Evolutionary conservation across 2,797 vertebrate species (phyloP), one percentile per base, ranked within the genome.

Genomic region (Acrossocheilus fasciatus): DNA sequence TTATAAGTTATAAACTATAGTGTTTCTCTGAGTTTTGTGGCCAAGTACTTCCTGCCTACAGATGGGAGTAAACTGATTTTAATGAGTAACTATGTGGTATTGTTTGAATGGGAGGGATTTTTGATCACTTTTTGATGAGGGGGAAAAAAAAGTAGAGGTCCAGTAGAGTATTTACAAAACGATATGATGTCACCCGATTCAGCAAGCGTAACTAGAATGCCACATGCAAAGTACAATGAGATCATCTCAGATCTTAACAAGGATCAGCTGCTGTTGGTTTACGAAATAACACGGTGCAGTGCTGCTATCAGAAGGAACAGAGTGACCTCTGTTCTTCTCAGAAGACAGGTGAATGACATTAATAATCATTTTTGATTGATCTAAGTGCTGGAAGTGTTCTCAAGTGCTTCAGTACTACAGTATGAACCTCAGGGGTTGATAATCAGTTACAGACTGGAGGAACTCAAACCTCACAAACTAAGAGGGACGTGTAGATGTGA

Each of bases 191-290:
- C 64, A 41, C 52, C 36, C n/a, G 11, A 34, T 64, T 88, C 26
- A 73, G 47, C 11, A 75, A 76, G 59, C 75, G 7, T 83, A 62
- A 73, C 74, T 80, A 69, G 39, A 14, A 77, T 83, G 18, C 81
- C 87, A 74, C 43, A 75, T 59, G 70, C 10, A 52, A 81, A 50
- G 47, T 36, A 45, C 86, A 50, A 86, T 84, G 84, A 88, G 72
- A 64, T 86, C 81, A 87, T 83, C 52, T 77, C 54, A 79, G 52
- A 75, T 41, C 82, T 66, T 69, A 83, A 84, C 75, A 76, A 41
- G 23, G 62, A 86, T 84, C 75, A 52, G 72, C 57, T 87, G 45
- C 34, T 12, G 52, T 88, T 59, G 23, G 30, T 76, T 85, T 43
- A 50, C 66, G 15, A 77, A 88, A 72, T 77, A 64, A 79, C 45